Conservation (phyloP, 2,113 vertebrate genomes). For the Oxyruncus cristatus region DNA sequence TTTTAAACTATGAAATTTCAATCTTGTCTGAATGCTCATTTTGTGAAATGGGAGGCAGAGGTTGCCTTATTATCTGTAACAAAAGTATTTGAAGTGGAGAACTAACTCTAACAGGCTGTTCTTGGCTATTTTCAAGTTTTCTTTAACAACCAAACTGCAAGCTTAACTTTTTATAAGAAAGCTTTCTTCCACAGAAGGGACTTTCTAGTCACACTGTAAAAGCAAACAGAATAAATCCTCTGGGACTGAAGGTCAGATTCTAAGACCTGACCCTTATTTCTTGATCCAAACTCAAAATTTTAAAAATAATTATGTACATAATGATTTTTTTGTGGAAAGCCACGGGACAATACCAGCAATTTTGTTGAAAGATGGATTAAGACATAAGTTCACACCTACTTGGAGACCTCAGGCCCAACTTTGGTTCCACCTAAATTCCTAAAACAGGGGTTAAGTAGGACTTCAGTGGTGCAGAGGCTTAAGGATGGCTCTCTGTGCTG, state of each 20-base stretch:
- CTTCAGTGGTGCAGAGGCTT: neutral
- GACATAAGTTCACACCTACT: neutral
- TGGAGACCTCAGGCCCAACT: neutral
- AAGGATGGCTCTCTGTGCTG: neutral
- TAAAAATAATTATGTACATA: neutral
- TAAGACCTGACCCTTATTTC: neutral
- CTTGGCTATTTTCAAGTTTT: conserved; percentile 1
- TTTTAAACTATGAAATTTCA: neutral
- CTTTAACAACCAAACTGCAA: neutral
- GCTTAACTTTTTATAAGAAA: neutral
- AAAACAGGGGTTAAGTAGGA: neutral
- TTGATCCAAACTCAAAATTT: neutral
- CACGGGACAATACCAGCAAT: neutral
- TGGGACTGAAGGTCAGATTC: neutral
- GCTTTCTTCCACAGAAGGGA: neutral
- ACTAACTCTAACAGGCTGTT: neutral
- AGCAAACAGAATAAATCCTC: neutral
- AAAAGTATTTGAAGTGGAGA: neutral
- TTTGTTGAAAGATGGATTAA: neutral
- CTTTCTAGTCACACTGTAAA: neutral
- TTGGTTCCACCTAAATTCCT: neutral
- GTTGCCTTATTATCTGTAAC: neutral
- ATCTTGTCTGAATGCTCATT: neutral
- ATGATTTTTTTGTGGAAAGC: neutral
- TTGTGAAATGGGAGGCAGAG: neutral